These are phyloP conservation scores for Oscheius myriophilus DNA, from an alignment of 2,888 invertebrate genomes.

Conservation along the genomic window DNA sequence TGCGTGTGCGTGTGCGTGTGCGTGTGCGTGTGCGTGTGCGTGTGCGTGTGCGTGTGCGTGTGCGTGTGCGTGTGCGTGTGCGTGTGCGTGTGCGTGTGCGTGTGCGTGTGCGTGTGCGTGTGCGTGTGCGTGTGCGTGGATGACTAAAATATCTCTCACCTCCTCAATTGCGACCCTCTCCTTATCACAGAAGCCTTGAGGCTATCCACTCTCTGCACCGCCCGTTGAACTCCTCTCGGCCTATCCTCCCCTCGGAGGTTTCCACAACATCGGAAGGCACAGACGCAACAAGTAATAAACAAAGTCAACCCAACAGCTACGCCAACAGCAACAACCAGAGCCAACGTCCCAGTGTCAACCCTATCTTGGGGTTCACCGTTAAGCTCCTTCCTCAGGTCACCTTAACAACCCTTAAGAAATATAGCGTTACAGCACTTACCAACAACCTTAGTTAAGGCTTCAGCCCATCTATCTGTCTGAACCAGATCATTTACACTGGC, in stretches of 20 bases:
- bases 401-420: constrained; percentile 40
- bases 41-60: too few relatives aligned
- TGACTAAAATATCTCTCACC: constrained; percentile 24
- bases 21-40: too few relatives aligned
- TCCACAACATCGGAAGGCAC: constrained; percentile 70
- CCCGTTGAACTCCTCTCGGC: constrained; percentile 50
- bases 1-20: too few relatives aligned
- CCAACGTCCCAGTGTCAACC: constrained; percentile 64
- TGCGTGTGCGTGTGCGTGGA: too few relatives aligned
- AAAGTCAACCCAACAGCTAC: constrained; percentile 64
- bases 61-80: too few relatives aligned
- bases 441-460: constrained; percentile 62
- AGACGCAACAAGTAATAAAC: constrained; percentile 69
- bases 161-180: constrained; percentile 57
- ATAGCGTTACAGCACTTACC: constrained; percentile 38
- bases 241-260: constrained; percentile 57
- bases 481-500: constrained; percentile 63
- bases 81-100: too few relatives aligned
- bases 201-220: constrained; percentile 49
- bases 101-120: too few relatives aligned
- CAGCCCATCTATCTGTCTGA: constrained; percentile 65
- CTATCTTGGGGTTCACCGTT: constrained; percentile 64
- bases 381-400: constrained; percentile 62
- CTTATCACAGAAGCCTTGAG: constrained; percentile 56
- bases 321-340: constrained; percentile 64